Percentiles rank a stretch among this genome's conserved stretches.
Conservation (phyloP, 2,113 vertebrate species). For the Pelodiscus sinensis region DNA sequence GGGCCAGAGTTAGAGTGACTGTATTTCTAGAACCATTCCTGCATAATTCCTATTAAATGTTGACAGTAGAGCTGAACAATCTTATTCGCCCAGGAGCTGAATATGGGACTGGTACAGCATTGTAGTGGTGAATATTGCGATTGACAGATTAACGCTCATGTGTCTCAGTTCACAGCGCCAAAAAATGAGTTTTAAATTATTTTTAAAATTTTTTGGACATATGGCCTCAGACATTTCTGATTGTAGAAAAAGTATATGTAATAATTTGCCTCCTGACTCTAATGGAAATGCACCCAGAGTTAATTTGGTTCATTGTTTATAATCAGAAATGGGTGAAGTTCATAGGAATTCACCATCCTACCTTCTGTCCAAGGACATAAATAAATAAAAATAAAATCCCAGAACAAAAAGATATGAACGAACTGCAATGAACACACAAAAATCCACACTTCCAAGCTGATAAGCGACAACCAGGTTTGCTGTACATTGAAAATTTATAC, state of each 20-base stretch:
- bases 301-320: conserved; percentile 40
- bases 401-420: not conserved
- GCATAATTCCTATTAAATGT: not conserved
- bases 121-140: conserved; percentile 19
- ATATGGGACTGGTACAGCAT: not conserved
- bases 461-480: not conserved
- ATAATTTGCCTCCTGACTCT: conserved; percentile 49
- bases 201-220: not conserved
- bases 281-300: conserved; percentile 30
- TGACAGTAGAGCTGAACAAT: conserved; percentile 1
- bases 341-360: not conserved
- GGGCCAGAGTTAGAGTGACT: not conserved
- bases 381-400: not conserved
- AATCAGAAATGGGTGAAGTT: conserved; percentile 39
- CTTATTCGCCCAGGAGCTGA: conserved; percentile 38
- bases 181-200: conserved; percentile 62
- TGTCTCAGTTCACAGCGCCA: conserved; percentile 60
- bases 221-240: conserved; percentile 29
- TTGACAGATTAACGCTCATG: not conserved
- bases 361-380: conserved; percentile 18
- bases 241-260: not conserved
- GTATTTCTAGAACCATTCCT: not conserved
- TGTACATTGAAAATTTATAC: not conserved
- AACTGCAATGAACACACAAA: not conserved
- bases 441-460: not conserved